Conservation (phyloP, 2,797 vertebrate genomes). For the Balearica regulorum region DNA sequence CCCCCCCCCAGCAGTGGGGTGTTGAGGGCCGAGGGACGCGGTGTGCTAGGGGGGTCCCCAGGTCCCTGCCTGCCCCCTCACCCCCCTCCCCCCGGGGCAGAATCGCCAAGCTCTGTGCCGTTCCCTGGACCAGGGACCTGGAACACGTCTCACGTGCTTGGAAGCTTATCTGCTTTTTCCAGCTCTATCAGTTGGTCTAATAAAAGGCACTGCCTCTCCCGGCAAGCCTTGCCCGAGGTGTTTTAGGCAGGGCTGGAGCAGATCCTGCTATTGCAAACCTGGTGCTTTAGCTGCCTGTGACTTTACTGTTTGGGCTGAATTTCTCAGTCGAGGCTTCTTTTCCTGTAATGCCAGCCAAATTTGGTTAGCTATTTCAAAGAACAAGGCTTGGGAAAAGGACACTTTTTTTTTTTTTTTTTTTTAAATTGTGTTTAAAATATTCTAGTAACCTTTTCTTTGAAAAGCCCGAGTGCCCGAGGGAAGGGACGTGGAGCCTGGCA, state of each 20-base stretch:
- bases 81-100: not conserved
- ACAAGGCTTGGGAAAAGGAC: not conserved
- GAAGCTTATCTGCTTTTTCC: not conserved
- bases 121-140: not conserved
- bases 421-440: not conserved
- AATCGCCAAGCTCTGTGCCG: rapidly evolving
- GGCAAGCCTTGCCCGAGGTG: not conserved
- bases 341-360: not conserved
- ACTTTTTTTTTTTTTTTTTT: not conserved
- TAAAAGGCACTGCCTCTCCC: not conserved
- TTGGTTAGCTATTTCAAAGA: not conserved
- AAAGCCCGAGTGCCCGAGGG: too few relatives aligned
- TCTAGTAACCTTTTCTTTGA: not conserved
- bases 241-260: not conserved
- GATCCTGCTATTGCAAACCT: too few relatives aligned
- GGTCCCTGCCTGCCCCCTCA: rapidly evolving
- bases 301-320: not conserved
- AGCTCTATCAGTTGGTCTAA: not conserved
- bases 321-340: not conserved
- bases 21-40: not conserved
- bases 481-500: not conserved
- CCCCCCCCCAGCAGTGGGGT: not conserved
- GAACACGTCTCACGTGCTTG: not conserved
- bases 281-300: not conserved
- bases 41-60: not conserved